A percentile compares a stretch with the other conserved stretches of the same genome.
Conservation (phyloP, 2,113 vertebrate genomes). For the Apeltes quadracus region DNA sequence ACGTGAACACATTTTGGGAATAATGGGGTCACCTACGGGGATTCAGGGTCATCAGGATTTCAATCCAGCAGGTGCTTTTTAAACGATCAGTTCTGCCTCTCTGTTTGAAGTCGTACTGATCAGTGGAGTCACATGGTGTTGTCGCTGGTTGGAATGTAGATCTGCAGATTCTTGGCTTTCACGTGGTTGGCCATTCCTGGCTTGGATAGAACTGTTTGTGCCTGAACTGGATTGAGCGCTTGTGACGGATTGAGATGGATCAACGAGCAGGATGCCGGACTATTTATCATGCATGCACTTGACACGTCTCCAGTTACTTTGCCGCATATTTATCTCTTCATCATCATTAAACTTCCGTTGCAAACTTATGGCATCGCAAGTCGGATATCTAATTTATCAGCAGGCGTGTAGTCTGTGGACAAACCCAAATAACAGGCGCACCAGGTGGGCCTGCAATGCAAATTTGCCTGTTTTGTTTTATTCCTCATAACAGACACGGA, state of each 20-base stretch:
- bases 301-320: slow-evolving; percentile 60
- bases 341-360: slow-evolving; percentile 70
- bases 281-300: slow-evolving; percentile 60
- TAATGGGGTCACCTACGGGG: background rate
- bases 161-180: slow-evolving; percentile 32
- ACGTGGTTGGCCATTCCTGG: slow-evolving; percentile 40
- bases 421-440: slow-evolving; percentile 46
- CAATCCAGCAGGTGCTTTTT: slow-evolving; percentile 25
- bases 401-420: slow-evolving; percentile 36
- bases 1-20: background rate
- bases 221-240: slow-evolving; percentile 44
- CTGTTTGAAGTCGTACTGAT: slow-evolving; percentile 25
- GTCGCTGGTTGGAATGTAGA: slow-evolving; percentile 23
- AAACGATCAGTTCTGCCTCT: slow-evolving; percentile 7
- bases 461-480: slow-evolving; percentile 70
- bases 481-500: slow-evolving; percentile 58
- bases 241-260: slow-evolving; percentile 67
- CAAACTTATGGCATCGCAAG: slow-evolving; percentile 53
- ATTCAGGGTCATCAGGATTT: background rate
- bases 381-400: slow-evolving; percentile 65
- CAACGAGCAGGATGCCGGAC: slow-evolving; percentile 59
- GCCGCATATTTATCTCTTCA: slow-evolving; percentile 54
- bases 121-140: slow-evolving; percentile 20
- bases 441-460: slow-evolving; percentile 64
- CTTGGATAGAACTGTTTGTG: slow-evolving; percentile 33